Conservation (phyloP, 1,140 invertebrate species). For the Carposina sasakii region DNA sequence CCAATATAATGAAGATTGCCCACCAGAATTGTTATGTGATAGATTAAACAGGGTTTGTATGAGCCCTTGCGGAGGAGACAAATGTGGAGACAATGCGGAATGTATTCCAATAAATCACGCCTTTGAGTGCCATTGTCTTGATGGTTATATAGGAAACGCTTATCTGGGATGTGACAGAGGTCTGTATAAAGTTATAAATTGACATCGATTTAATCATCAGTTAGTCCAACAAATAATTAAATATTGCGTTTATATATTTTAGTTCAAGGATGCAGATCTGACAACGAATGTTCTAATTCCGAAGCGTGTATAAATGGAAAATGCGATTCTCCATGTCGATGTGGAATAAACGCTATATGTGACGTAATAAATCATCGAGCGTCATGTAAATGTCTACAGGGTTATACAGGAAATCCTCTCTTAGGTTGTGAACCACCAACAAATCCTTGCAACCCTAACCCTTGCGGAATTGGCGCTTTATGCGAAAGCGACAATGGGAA, state of each 20-base stretch:
- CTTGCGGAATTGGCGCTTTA: slow-evolving; percentile 86
- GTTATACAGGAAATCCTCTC: slow-evolving; percentile 81
- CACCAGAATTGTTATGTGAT: slow-evolving; percentile 85
- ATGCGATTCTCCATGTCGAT: slow-evolving; percentile 84
- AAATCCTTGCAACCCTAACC: slow-evolving; percentile 87
- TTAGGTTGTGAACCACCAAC: slow-evolving; percentile 75
- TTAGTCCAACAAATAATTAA: no score
- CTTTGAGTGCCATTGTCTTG: slow-evolving; percentile 83
- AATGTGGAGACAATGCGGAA: slow-evolving; percentile 88
- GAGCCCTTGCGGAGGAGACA: slow-evolving; percentile 86
- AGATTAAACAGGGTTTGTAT: slow-evolving; percentile 86
- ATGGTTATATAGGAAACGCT: slow-evolving; percentile 85
- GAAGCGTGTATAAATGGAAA: slow-evolving; percentile 83
- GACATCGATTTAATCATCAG: no score
- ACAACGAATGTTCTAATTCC: slow-evolving; percentile 79
- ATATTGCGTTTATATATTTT: slow-evolving; percentile 30
- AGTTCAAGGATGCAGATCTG: slow-evolving; percentile 79
- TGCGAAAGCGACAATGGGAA: slow-evolving; percentile 90
- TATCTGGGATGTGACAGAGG: slow-evolving; percentile 80
- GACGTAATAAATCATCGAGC: slow-evolving; percentile 83
- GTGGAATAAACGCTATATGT: slow-evolving; percentile 83
- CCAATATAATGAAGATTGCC: slow-evolving; percentile 92
- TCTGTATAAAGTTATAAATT: no score
- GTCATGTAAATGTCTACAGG: slow-evolving; percentile 83
- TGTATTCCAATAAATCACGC: slow-evolving; percentile 85